Conservation (phyloP, 2,888 invertebrate species). For the Lithosia quadra region DNA sequence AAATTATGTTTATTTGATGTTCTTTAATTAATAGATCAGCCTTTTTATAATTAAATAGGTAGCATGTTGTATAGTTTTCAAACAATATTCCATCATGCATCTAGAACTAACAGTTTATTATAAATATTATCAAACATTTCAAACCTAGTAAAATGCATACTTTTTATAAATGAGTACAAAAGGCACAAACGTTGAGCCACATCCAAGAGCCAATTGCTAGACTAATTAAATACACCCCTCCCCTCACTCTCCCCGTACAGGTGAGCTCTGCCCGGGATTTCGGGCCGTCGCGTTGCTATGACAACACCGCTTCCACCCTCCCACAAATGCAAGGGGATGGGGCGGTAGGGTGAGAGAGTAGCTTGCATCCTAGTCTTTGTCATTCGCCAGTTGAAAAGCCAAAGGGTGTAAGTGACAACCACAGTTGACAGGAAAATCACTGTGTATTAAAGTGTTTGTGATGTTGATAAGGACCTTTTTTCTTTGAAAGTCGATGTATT, state of each 20-base stretch:
- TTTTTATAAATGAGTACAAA: neutral
- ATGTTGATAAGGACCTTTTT: neutral
- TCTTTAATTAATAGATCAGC: neutral
- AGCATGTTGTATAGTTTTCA: neutral
- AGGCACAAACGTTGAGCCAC: neutral
- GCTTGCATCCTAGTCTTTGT: neutral
- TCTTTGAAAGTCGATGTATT: neutral
- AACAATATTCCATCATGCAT: neutral
- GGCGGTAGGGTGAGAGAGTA: slow-evolving; percentile 1
- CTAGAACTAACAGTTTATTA: neutral
- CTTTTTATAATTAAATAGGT: no score
- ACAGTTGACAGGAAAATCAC: neutral
- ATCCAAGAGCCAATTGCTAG: neutral
- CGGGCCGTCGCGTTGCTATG: neutral
- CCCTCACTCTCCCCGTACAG: neutral
- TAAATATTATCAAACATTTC: neutral
- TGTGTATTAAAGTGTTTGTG: neutral
- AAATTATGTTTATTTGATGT: no score
- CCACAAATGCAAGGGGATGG: neutral
- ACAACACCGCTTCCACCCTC: neutral
- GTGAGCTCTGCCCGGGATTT: slow-evolving; percentile 13
- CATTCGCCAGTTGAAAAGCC: neutral
- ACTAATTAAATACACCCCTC: neutral
- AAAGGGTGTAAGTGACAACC: neutral
- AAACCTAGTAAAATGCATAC: neutral